Evolutionary conservation across 2,113 vertebrate species (phyloP), one percentile per base, ranked within the genome.

Genomic region (Colistium nudipinnis): DNA sequence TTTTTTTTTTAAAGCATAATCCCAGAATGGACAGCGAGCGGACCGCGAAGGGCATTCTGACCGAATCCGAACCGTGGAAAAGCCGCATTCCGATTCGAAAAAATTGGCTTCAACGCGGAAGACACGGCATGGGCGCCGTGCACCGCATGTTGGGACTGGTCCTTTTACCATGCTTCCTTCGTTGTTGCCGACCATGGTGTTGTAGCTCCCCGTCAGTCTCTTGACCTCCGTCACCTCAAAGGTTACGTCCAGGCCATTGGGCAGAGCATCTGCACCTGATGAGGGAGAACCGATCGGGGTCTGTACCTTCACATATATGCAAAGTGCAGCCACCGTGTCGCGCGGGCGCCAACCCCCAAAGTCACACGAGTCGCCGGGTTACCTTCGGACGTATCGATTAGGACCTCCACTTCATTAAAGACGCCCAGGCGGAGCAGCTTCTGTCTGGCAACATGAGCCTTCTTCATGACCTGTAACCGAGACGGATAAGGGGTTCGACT

Each of bases 161-260:
- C 5, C 5, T 70, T 93, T 87, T 92, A 99, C 97, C 97, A 99
- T 99, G 62, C 97, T 98, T 76, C 97, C 97, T 89, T 99, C 97
- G 0, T 99, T 99, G 91, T 99, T 99, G 60, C 97, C 97, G 19
- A 98, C 97, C 96, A 98, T 98, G 14, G 97, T 99, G 90, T 99
- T 98, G 73, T 99, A 99, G 71, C 96, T 98, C 68, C 97, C 97
- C 0, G 97, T 97, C 43, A 99, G 61, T 39, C 96, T 91, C 86
- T 96, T 92, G n/a, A 99, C 31, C 49, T 99, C 97, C 0, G 93
- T 95, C 35, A 99, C 97, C 60, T 99, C 96, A 74, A 98, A 99
- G 0, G 93, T 99, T 7, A 98, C 94, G 31, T 99, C 96, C 20
- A 98, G 86, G 25, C 96, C 97, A 1, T 98, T 98, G 7, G 97